phyloP scores from a whole-genome alignment of 2,113 vertebrate species.

The Excalfactoria chinensis region DNA sequence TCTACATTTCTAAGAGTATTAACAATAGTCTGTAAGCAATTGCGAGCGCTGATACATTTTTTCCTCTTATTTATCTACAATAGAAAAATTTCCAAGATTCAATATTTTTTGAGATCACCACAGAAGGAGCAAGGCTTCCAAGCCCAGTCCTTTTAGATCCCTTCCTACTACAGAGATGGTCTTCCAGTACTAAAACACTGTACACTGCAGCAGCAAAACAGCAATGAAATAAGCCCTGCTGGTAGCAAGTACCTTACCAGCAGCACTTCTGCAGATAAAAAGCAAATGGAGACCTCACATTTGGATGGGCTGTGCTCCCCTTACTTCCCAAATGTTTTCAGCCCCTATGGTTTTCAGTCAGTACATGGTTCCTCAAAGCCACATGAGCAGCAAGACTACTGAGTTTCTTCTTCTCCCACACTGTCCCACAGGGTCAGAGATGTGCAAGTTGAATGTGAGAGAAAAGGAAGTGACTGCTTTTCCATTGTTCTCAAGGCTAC shows the following conservation, averaged over 20 bases:
- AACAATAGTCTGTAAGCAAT: not conserved
- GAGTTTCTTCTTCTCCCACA: not conserved
- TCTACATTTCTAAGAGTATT: not conserved
- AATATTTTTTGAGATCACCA: not conserved
- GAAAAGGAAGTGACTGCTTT: not conserved
- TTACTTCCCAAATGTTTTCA: not conserved
- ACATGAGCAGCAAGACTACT: not conserved
- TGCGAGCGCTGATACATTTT: not conserved
- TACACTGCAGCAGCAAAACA: not conserved
- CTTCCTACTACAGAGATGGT: not conserved
- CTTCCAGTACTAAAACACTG: not conserved
- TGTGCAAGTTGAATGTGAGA: accelerated
- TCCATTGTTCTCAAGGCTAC: not conserved
- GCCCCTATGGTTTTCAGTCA: accelerated
- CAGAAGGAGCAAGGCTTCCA: not conserved
- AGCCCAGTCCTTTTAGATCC: not conserved
- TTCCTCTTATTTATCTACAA: not conserved
- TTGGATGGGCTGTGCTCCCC: accelerated
- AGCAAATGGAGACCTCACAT: not conserved
- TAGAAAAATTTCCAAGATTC: not conserved
- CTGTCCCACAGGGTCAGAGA: accelerated
- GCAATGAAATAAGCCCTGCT: not conserved
- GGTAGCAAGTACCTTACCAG: not conserved
- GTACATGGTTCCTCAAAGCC: accelerated
- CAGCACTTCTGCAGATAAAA: not conserved